phyloP scores from a whole-genome alignment of 2,797 vertebrate genomes.

The Melanitta fusca region DNA sequence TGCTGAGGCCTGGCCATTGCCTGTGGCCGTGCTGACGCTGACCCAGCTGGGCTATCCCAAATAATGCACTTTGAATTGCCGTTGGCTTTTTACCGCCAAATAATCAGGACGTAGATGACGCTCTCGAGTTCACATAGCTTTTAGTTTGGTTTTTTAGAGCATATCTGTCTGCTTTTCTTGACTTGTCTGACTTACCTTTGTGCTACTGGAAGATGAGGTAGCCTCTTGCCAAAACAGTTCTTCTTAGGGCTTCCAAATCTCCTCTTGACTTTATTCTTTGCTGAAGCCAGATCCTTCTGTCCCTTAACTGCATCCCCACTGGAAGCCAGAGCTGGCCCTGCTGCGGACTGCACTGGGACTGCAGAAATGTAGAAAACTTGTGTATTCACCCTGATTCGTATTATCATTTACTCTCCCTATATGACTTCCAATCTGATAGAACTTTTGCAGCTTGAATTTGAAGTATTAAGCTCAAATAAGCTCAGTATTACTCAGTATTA shows the following conservation, averaged over 20 bases:
- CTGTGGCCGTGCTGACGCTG: not conserved
- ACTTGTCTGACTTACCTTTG: not conserved
- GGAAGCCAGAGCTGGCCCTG: not conserved
- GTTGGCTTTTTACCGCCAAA: constrained; percentile 6
- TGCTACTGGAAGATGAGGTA: not conserved
- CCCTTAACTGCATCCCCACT: not conserved
- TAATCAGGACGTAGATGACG: not conserved
- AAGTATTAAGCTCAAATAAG: not conserved
- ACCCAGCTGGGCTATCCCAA: constrained; percentile 15
- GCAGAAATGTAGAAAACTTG: not conserved
- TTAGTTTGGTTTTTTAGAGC: constrained; percentile 10
- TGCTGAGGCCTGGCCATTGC: not conserved
- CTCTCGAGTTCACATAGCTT: constrained; percentile 4
- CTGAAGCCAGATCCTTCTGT: not conserved
- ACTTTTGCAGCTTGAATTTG: not conserved
- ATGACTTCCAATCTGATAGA: not conserved
- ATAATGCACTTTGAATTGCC: constrained; percentile 60
- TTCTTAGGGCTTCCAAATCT: not conserved
- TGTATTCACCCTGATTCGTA: not conserved
- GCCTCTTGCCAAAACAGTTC: not conserved
- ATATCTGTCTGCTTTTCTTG: not conserved
- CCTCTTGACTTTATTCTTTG: not conserved
- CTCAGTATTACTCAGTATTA: too few relatives aligned
- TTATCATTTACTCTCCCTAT: not conserved
- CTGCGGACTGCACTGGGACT: not conserved